Conservation (phyloP, 1,140 invertebrate species). For the Ceratosolen solmsi region DNA sequence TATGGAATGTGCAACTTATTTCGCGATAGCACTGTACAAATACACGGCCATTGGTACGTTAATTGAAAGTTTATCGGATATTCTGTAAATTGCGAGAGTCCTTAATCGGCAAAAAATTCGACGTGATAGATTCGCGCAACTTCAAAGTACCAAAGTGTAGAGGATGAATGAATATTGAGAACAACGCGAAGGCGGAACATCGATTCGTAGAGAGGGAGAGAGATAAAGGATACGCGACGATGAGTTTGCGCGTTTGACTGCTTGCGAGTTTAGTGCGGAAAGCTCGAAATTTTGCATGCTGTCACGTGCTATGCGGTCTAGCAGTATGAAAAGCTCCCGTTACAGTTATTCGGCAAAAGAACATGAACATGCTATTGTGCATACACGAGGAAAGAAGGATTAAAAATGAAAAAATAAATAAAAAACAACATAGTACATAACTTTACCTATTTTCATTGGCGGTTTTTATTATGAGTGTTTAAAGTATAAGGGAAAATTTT, state of each 20-base stretch:
- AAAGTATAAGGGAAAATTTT: no score
- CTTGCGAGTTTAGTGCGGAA: conserved; percentile 55
- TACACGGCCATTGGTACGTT: no score
- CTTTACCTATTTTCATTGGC: no score
- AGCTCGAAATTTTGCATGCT: conserved; percentile 53
- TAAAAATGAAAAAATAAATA: no score
- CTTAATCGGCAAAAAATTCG: background rate
- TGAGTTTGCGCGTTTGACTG: conserved; percentile 60
- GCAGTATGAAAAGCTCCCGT: background rate
- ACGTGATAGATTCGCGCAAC: background rate
- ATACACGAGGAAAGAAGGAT: no score
- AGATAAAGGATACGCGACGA: conserved; percentile 49
- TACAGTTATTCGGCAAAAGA: background rate
- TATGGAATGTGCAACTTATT: no score
- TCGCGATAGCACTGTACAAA: no score
- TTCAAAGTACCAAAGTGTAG: background rate
- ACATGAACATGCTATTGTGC: no score
- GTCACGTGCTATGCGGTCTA: conserved; percentile 45
- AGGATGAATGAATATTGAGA: conserved; percentile 55
- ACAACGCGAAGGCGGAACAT: conserved; percentile 57
- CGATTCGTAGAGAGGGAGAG: conserved; percentile 58
- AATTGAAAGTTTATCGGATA: background rate
- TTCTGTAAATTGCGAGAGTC: background rate
- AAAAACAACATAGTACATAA: no score
- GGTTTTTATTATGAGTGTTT: no score